A percentile compares a stretch with the other conserved stretches of the same genome.
Conservation (phyloP, 2,113 vertebrate species). For the Pelusios castaneus region DNA sequence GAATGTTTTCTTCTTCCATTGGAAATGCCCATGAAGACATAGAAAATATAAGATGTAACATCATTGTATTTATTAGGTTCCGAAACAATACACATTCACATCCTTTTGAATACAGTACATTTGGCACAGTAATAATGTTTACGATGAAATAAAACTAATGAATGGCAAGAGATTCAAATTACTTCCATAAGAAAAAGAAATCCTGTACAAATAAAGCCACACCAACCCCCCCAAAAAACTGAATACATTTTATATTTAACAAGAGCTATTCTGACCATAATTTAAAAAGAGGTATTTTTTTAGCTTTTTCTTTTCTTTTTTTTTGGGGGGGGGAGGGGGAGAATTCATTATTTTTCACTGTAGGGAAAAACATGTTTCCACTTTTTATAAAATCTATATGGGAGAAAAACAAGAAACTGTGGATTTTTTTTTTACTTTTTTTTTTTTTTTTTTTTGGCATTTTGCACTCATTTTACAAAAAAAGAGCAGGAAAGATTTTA, state of each 20-base stretch:
- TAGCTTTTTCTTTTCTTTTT: constrained; percentile 64
- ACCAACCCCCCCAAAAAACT: constrained; percentile 70
- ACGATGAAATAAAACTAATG: constrained; percentile 91
- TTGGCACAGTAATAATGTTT: constrained; percentile 97
- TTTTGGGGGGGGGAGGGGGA: too few species aligned
- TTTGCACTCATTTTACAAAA: constrained; percentile 69
- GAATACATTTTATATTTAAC: constrained; percentile 83
- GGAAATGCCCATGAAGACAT: constrained; percentile 58
- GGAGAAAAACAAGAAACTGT: constrained; percentile 60
- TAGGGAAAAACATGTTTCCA: constrained; percentile 72
- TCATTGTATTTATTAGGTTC: constrained; percentile 96
- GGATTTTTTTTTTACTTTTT: too few species aligned
- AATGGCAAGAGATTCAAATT: constrained; percentile 87
- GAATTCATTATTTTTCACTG: constrained; percentile 67
- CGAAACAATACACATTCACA: constrained; percentile 96
- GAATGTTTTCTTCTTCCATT: constrained; percentile 25
- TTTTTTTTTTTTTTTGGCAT: constrained; percentile 69
- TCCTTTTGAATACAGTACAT: constrained; percentile 98
- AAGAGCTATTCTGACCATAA: constrained; percentile 85
- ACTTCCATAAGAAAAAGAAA: constrained; percentile 85
- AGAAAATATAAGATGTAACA: constrained; percentile 78
- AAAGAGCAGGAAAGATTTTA: constrained; percentile 71
- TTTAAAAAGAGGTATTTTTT: constrained; percentile 87
- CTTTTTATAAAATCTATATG: constrained; percentile 60
- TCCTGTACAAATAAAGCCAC: constrained; percentile 92